A percentile compares a stretch with the other conserved stretches of the same genome.
Conservation (phyloP, 2,888 invertebrate species). For the Homarus gammarus region DNA sequence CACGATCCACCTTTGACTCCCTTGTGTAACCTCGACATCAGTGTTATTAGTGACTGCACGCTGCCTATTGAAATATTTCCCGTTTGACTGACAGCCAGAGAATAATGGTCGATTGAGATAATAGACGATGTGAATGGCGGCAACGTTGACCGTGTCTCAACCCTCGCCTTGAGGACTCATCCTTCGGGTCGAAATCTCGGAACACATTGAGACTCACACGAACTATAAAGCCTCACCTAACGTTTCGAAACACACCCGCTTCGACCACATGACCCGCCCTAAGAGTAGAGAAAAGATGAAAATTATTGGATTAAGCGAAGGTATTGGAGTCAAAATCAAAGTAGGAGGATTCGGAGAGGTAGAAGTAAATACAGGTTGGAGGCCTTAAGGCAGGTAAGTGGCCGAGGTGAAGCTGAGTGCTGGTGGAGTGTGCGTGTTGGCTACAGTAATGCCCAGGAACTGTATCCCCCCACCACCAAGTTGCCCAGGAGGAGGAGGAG, state of each 20-base stretch:
- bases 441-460: constrained; percentile 18
- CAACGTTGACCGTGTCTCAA: constrained; percentile 20
- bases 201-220: too few relatives aligned
- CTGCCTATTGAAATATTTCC: constrained; percentile 67
- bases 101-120: constrained; percentile 65
- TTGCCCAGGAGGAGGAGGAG: neutral
- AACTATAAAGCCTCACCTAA: neutral
- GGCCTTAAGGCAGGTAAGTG: constrained; percentile 33
- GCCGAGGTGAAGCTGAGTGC: neutral
- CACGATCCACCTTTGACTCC: constrained; percentile 10
- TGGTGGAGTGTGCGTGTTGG: constrained; percentile 32
- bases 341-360: constrained; percentile 9
- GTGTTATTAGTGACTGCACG: constrained; percentile 69
- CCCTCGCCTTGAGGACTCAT: too few relatives aligned
- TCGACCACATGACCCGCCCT: too few relatives aligned
- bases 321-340: neutral
- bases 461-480: neutral
- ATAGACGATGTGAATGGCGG: constrained; percentile 57
- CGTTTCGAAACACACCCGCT: too few relatives aligned
- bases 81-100: constrained; percentile 69
- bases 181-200: too few relatives aligned
- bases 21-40: constrained; percentile 21
- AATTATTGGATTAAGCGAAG: too few relatives aligned
- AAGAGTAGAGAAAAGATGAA: too few relatives aligned
- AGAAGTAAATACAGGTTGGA: constrained; percentile 27